A percentile compares a stretch with the other conserved stretches of the same genome.
These are phyloP conservation scores for Abramis brama DNA, from an alignment of 2,113 vertebrate genomes.

Conservation along the genomic window DNA sequence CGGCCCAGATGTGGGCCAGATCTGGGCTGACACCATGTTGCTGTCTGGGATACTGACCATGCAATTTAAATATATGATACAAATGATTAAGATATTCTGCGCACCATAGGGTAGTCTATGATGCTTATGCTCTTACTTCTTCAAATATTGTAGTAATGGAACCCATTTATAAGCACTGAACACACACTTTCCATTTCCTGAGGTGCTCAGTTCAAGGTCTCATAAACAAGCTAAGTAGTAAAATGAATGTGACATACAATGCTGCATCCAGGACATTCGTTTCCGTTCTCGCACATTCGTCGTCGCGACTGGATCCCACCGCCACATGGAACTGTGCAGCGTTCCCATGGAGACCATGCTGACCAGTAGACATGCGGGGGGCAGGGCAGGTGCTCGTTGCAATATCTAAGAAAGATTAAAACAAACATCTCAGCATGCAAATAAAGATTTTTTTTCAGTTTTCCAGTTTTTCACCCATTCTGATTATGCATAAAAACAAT, in stretches of 20 bases:
- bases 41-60: no score
- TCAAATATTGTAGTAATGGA: constrained; percentile 6
- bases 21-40: no score
- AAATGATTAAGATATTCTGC: background rate
- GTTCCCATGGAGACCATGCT: constrained; percentile 94
- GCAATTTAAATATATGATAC: background rate
- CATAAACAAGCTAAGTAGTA: background rate
- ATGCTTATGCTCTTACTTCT: background rate
- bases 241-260: constrained; percentile 75
- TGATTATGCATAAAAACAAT: background rate
- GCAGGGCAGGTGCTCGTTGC: constrained; percentile 94
- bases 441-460: background rate
- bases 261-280: constrained; percentile 90
- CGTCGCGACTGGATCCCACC: constrained; percentile 93
- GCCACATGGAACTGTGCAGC: constrained; percentile 91
- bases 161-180: background rate
- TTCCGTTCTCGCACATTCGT: constrained; percentile 92
- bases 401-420: constrained; percentile 81
- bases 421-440: background rate
- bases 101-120: background rate
- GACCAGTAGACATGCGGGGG: constrained; percentile 95
- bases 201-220: background rate
- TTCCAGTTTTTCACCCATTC: background rate
- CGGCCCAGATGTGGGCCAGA: no score
- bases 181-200: background rate